Base-by-base conservation (phyloP, 2,888 invertebrate genomes). In the Dynastes tityus region DNA sequence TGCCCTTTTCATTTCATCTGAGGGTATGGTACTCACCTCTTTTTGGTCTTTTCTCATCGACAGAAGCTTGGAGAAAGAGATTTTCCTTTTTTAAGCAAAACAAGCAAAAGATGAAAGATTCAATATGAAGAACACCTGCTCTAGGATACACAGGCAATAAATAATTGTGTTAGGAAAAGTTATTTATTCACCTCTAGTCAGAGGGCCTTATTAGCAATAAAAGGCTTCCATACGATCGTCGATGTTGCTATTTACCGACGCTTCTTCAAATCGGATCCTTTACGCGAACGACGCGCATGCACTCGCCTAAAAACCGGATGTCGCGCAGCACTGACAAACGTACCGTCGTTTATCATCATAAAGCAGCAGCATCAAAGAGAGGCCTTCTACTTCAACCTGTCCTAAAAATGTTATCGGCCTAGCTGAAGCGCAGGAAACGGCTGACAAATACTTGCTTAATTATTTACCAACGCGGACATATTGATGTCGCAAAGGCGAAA, bases 401-500 rank as follows among this genome's bases (percentile, higher is more conserved):
- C 86, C 86, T 87, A 87, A 87, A 88, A 88, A 88, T 88, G 87
- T 87, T 87, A 88, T 87, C 87, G 87, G 85, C 85, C 85, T 86
- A 86, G 84, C 85, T 83, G 86, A 84, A 84, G 85, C 84, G 84
- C 88, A 88, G 88, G 88, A 88, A 88, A 82, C 85, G 86, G 82
- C 84, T 88, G 88, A 88, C 88, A 88, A 88, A 88, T 88, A 86
- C 86, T 86, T 85, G 87, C 87, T 88, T 89, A 88, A 88, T 89
- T 88, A 88, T 88, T 88, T 88, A 88, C 84, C 86, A 85, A 67
- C 84, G 86, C 84, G 84, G 87, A 88, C 87, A 86, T 85, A 87
- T 87, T 86, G 87, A 87, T 85, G 86, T 84, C 82, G 83, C 80
- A 67, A 22, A 74, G 71, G 45, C 78, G 27, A 32, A 5, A 29